Evolutionary conservation across 2,113 vertebrate genomes (phyloP).

Genomic region (Dendrocopos noguchii): DNA sequence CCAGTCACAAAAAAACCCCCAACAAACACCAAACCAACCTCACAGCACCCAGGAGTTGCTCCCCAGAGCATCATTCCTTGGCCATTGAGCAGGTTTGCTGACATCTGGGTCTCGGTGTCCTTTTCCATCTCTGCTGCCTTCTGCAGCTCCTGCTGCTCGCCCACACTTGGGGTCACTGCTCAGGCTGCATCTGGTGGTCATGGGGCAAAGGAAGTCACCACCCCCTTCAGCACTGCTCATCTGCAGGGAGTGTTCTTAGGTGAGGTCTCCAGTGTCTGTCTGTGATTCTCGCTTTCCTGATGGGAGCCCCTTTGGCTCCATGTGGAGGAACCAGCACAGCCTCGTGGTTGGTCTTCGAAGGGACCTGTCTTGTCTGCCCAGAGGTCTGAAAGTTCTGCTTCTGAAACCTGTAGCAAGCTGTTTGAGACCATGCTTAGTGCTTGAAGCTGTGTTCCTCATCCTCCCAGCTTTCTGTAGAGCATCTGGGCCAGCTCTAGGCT

Average conservation of each 20-base stretch:
- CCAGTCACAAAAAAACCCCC: not conserved
- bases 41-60: not conserved
- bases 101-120: not conserved
- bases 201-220: not conserved
- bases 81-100: not conserved
- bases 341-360: fast-evolving
- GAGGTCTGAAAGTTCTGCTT: not conserved
- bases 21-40: not conserved
- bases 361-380: not conserved
- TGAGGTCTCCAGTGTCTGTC: not conserved
- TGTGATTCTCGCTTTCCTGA: not conserved
- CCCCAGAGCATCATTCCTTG: not conserved
- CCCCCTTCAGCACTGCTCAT: not conserved
- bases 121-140: not conserved
- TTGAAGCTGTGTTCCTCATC: not conserved
- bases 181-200: not conserved
- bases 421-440: not conserved
- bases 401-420: not conserved
- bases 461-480: not conserved
- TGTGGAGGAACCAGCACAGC: not conserved
- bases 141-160: not conserved
- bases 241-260: not conserved
- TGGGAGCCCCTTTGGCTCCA: fast-evolving
- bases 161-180: not conserved
- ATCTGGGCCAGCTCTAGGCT: conserved; percentile 7